A percentile compares a stretch with the other conserved stretches of the same genome.
Conservation (phyloP, 2,888 invertebrate species). For the Drosophila mimetica region DNA sequence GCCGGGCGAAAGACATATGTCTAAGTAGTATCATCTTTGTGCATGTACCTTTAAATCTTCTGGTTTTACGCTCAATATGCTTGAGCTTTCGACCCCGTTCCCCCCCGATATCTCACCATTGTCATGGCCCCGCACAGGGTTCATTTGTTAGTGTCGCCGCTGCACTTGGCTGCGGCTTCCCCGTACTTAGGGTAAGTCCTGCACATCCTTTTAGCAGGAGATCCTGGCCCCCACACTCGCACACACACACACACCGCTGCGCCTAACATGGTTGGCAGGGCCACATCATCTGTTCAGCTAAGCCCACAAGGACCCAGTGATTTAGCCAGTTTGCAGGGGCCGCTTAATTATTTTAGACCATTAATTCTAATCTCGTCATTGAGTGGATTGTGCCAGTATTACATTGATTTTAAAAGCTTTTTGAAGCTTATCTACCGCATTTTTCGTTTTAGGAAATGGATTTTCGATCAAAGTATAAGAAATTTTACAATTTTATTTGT, state of each 20-base stretch:
- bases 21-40: slow-evolving; percentile 65
- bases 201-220: slow-evolving; percentile 39
- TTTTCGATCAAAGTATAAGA: too few relatives aligned
- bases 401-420: slow-evolving; percentile 43
- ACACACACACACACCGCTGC: not conserved
- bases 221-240: not conserved
- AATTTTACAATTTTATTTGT: too few relatives aligned
- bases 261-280: slow-evolving; percentile 6
- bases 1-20: slow-evolving; percentile 45
- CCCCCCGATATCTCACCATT: slow-evolving; percentile 34
- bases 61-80: slow-evolving; percentile 75
- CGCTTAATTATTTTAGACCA: slow-evolving; percentile 71
- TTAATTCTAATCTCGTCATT: slow-evolving; percentile 62
- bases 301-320: slow-evolving; percentile 46
- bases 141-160: slow-evolving; percentile 78
- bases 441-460: not conserved
- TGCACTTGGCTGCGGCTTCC: slow-evolving; percentile 70
- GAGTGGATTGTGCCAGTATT: slow-evolving; percentile 39
- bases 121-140: slow-evolving; percentile 60
- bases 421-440: slow-evolving; percentile 5
- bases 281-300: slow-evolving; percentile 49
- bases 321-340: slow-evolving; percentile 41
- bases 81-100: not conserved
- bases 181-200: slow-evolving; percentile 41
- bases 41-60: slow-evolving; percentile 74